These are phyloP conservation scores for Corythaeola cristata DNA, from an alignment of 2,113 vertebrate species.

Conservation along the genomic window DNA sequence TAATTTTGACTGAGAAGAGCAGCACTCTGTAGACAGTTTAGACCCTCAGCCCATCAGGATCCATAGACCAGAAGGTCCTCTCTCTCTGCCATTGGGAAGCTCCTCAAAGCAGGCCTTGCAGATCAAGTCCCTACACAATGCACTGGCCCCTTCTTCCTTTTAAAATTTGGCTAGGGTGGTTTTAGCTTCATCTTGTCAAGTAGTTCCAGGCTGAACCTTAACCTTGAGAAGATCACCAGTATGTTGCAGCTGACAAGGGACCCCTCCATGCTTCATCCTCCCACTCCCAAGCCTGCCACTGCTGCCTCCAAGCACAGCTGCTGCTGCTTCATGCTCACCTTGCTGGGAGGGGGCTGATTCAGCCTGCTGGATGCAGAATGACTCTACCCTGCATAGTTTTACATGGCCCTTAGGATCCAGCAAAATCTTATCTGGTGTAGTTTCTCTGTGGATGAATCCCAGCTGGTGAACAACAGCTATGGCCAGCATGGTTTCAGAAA, in stretches of 20 bases:
- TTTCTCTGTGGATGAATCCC: background rate
- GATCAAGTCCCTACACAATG: background rate
- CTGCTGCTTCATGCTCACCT: accelerated
- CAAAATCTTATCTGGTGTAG: background rate
- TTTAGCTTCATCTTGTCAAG: background rate
- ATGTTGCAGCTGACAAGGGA: background rate
- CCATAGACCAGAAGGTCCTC: background rate
- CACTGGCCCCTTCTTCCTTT: background rate
- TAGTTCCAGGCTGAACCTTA: background rate
- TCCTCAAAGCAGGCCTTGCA: background rate
- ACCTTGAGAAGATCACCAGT: background rate
- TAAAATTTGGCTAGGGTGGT: background rate
- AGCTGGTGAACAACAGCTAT: background rate
- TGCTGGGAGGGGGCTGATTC: background rate
- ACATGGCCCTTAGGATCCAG: background rate
- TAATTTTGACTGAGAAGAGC: background rate
- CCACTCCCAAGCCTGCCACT: background rate
- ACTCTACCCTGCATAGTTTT: background rate
- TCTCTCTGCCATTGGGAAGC: background rate
- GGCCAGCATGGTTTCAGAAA: background rate
- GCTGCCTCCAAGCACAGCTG: background rate
- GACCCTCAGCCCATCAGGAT: background rate
- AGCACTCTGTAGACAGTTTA: background rate
- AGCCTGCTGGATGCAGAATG: background rate
- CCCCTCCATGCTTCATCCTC: accelerated